Conservation (phyloP, 2,113 vertebrate genomes). For the Bubalus kerabau region DNA sequence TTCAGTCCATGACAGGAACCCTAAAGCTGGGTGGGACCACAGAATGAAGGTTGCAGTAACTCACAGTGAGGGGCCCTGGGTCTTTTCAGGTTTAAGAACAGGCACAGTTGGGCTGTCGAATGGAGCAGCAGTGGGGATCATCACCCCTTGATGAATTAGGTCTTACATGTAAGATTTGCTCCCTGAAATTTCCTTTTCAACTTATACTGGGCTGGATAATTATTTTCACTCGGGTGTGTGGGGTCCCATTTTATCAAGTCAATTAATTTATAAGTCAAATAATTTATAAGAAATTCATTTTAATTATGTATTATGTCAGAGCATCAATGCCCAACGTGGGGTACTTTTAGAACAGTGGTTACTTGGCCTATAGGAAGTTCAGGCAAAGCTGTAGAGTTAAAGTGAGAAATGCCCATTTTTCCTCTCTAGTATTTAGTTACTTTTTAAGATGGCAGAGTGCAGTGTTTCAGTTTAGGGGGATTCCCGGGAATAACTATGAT, state of each 20-base stretch:
- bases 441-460: not conserved
- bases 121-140: not conserved
- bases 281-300: too few species aligned
- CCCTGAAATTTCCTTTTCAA: not conserved
- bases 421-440: not conserved
- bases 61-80: not conserved
- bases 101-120: not conserved
- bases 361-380: not conserved
- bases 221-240: not conserved
- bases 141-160: not conserved
- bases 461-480: not conserved
- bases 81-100: not conserved
- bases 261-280: not conserved
- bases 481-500: not conserved
- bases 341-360: not conserved
- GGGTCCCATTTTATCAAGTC: not conserved
- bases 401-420: not conserved
- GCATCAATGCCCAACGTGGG: not conserved
- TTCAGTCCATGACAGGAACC: not conserved
- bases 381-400: not conserved
- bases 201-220: not conserved
- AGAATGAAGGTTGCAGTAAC: not conserved
- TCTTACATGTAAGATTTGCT: not conserved
- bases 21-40: not conserved
- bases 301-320: not conserved